Conservation (phyloP, 2,797 vertebrate genomes). For the Pelodytes ibericus region DNA sequence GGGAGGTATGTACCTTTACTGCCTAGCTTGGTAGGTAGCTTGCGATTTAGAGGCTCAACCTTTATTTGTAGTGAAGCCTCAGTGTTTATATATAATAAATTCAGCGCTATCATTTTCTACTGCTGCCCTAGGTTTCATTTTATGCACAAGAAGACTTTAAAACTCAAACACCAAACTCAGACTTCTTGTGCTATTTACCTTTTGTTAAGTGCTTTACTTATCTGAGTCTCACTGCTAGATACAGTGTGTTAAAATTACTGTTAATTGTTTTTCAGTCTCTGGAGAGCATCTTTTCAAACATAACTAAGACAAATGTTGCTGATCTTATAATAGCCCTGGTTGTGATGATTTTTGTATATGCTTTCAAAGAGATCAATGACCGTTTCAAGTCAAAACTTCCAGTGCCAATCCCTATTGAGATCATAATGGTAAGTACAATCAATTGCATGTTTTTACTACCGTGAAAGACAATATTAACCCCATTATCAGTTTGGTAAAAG, state of each 20-base stretch:
- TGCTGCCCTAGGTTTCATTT: too few species aligned
- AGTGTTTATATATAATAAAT: too few species aligned
- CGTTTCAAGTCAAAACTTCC: slow-evolving; percentile 87
- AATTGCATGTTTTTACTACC: too few species aligned
- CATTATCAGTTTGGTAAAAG: too few species aligned
- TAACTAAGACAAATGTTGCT: slow-evolving; percentile 81
- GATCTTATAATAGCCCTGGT: slow-evolving; percentile 86
- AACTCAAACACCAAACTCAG: too few species aligned
- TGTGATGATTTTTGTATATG: slow-evolving; percentile 81
- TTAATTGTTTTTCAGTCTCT: slow-evolving; percentile 76
- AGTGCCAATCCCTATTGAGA: slow-evolving; percentile 90
- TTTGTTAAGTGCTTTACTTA: neutral
- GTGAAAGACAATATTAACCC: neutral
- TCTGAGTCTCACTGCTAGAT: neutral
- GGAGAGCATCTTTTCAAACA: slow-evolving; percentile 80
- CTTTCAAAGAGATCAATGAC: slow-evolving; percentile 90
- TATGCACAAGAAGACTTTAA: too few species aligned
- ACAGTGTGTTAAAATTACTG: neutral
- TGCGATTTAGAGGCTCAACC: too few species aligned
- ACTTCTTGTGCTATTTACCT: too few species aligned
- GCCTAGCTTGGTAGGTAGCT: too few species aligned
- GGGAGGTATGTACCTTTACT: too few species aligned
- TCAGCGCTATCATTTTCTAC: too few species aligned
- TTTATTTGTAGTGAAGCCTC: too few species aligned
- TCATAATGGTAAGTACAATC: slow-evolving; percentile 84